phyloP scores from a whole-genome alignment of 2,797 vertebrate species.

The Petrocephalus schoutedeni region DNA sequence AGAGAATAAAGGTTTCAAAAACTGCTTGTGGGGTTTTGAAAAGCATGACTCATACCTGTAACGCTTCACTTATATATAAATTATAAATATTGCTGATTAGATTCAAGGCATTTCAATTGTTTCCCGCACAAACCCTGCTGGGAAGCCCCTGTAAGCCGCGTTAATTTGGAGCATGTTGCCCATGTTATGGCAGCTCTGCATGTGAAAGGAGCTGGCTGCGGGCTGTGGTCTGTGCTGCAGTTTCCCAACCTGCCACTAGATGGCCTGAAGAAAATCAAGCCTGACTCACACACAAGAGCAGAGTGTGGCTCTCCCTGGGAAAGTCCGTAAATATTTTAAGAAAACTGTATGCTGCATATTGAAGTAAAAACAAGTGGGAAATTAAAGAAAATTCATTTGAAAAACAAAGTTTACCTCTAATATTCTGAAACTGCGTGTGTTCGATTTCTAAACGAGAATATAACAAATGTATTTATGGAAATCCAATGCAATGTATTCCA shows the following conservation, averaged over 20 bases:
- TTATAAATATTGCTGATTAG: too few relatives aligned
- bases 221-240: not conserved
- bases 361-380: not conserved
- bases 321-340: not conserved
- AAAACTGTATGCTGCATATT: not conserved
- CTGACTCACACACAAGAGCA: not conserved
- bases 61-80: not conserved
- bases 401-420: not conserved
- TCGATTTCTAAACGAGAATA: slow-evolving; percentile 25
- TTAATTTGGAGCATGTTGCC: not conserved
- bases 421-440: slow-evolving; percentile 27
- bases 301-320: not conserved
- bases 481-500: slow-evolving; percentile 18
- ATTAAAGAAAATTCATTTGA: not conserved
- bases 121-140: not conserved
- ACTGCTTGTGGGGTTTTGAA: not conserved
- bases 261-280: slow-evolving; percentile 16
- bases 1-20: not conserved
- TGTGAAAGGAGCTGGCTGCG: not conserved
- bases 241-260: slow-evolving; percentile 32
- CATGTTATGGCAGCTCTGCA: not conserved
- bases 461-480: slow-evolving; percentile 19
- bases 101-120: too few relatives aligned
- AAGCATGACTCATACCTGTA: not conserved
- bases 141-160: not conserved